Percentiles rank a stretch among this genome's conserved stretches.
These are phyloP conservation scores for Hippopotamyrus pictus DNA, from an alignment of 2,797 vertebrate species.

Conservation along the genomic window DNA sequence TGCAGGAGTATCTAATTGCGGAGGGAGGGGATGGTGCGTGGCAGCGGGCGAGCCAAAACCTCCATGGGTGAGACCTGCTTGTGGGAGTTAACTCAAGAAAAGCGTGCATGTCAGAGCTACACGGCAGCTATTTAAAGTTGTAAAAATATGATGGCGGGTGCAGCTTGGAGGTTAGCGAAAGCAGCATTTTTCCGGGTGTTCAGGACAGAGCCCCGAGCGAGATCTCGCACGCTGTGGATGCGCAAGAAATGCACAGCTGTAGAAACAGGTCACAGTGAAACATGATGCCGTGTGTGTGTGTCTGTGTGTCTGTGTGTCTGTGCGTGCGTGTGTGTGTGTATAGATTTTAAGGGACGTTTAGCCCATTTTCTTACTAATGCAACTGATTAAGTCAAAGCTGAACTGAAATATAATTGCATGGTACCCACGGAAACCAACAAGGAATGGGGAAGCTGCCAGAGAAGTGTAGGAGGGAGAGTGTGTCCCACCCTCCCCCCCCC, in stretches of 20 bases:
- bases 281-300: background rate
- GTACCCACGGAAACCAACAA: background rate
- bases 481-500: background rate
- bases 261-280: background rate
- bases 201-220: background rate
- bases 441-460: background rate
- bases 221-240: background rate
- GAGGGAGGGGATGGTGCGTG: conserved; percentile 29
- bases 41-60: background rate
- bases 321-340: background rate
- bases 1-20: conserved; percentile 32
- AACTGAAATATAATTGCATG: background rate
- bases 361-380: background rate
- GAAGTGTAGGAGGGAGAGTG: background rate
- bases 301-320: background rate
- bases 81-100: background rate
- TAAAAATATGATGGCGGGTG: background rate
- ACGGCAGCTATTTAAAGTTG: background rate
- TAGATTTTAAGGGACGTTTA: background rate
- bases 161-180: background rate
- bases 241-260: background rate
- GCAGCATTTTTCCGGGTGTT: background rate
- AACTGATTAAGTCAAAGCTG: background rate
- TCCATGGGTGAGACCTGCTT: background rate
- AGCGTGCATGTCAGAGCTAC: background rate